Evolutionary conservation across 2,797 vertebrate species (phyloP).

Genomic region (Tadarida brasiliensis): DNA sequence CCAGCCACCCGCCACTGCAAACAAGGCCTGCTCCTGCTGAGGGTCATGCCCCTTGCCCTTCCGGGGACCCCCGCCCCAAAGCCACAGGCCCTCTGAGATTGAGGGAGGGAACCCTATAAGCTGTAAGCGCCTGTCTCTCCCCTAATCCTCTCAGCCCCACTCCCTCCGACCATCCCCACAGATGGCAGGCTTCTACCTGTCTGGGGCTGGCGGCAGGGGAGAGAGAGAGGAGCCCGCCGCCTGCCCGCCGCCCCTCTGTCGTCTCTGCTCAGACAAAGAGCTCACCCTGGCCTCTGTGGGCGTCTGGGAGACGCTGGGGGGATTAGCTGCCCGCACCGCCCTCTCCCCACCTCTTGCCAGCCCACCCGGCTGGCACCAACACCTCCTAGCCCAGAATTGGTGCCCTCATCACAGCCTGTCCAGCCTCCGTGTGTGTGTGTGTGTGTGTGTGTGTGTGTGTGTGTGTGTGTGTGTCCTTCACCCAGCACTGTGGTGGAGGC

Average conservation of each 20-base stretch:
- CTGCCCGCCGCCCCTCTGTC: constrained; percentile 79
- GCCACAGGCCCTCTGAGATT: constrained; percentile 63
- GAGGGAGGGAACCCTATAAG: constrained; percentile 71
- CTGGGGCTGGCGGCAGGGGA: constrained; percentile 76
- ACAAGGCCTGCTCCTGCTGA: background rate
- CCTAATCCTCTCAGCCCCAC: constrained; percentile 76
- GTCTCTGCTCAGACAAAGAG: constrained; percentile 79
- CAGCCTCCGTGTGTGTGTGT: background rate
- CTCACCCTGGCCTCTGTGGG: constrained; percentile 84
- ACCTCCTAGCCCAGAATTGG: constrained; percentile 60
- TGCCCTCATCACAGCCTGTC: constrained; percentile 75
- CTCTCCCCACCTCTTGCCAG: constrained; percentile 83
- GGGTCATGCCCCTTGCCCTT: constrained; percentile 77
- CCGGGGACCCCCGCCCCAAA: constrained; percentile 66
- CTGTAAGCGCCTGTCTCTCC: constrained; percentile 70
- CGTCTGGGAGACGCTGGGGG: constrained; percentile 78
- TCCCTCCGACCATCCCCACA: constrained; percentile 81
- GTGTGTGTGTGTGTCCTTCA: background rate
- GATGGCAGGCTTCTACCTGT: constrained; percentile 86
- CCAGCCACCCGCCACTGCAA: background rate
- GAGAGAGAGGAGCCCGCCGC: constrained; percentile 80
- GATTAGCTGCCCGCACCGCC: constrained; percentile 78
- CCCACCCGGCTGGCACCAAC: constrained; percentile 83
- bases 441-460: background rate
- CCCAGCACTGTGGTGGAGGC: background rate